A percentile compares a stretch with the other conserved stretches of the same genome.
Conservation (phyloP, 2,888 invertebrate species). For the Tiphia femorata region DNA sequence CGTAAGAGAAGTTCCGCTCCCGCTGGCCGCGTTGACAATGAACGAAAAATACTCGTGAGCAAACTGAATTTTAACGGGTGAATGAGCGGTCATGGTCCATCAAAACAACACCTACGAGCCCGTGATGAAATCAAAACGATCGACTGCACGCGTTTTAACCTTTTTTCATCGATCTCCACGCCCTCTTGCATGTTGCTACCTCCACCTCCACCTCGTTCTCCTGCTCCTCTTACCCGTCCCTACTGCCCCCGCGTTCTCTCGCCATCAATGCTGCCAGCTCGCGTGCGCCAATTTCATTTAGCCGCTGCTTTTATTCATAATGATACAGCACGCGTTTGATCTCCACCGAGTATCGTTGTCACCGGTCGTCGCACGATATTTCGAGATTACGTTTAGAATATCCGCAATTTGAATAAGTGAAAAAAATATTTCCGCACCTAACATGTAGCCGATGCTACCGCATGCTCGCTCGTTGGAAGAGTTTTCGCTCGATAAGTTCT, state of each 20-base stretch:
- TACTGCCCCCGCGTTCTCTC: not conserved
- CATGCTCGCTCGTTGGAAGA: too few relatives aligned
- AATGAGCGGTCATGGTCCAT: constrained; percentile 31
- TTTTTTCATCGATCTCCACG: constrained; percentile 13
- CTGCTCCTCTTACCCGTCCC: not conserved
- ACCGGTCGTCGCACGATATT: too few relatives aligned
- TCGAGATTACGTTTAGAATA: too few relatives aligned
- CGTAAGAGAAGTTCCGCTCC: constrained; percentile 15
- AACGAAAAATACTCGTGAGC: constrained; percentile 14
- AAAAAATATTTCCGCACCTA: too few relatives aligned
- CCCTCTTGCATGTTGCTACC: constrained; percentile 2
- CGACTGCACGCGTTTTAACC: constrained; percentile 3
- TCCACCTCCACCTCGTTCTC: not conserved
- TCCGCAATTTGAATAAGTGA: too few relatives aligned
- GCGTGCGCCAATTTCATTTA: not conserved
- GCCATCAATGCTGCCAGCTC: not conserved
- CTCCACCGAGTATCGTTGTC: too few relatives aligned
- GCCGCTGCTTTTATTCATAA: not conserved
- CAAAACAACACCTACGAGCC: constrained; percentile 33
- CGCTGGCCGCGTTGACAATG: constrained; percentile 19
- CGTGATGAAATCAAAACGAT: constrained; percentile 30
- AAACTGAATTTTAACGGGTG: constrained; percentile 39
- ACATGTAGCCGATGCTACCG: too few relatives aligned
- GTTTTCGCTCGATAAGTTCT: too few relatives aligned
- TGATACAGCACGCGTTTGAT: not conserved